phyloP scores from a whole-genome alignment of 2,888 invertebrate species.

The Erebia ligea region DNA sequence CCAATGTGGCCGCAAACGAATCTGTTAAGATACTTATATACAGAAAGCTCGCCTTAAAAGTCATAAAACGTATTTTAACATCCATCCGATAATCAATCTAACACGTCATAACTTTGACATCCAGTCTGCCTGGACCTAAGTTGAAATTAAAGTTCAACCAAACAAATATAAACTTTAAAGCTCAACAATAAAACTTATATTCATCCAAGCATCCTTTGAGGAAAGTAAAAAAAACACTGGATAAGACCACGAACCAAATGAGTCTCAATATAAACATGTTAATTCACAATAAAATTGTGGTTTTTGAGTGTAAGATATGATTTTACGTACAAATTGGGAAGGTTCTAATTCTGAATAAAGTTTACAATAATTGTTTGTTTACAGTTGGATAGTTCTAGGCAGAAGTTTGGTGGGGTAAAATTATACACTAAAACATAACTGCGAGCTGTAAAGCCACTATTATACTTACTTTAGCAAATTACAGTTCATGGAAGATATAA shows the following conservation, averaged over 20 bases:
- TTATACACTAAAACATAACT: too few species aligned
- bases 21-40: constrained; percentile 71
- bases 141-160: constrained; percentile 47
- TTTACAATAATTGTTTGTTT: constrained; percentile 20
- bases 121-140: constrained; percentile 72
- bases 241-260: constrained; percentile 72
- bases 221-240: constrained; percentile 65
- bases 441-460: too few species aligned
- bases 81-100: constrained; percentile 84
- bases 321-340: constrained; percentile 76
- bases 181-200: constrained; percentile 45
- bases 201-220: constrained; percentile 43
- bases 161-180: constrained; percentile 48
- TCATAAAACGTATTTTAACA: constrained; percentile 83
- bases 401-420: too few species aligned
- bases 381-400: not conserved
- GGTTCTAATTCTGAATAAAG: constrained; percentile 33
- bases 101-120: constrained; percentile 84
- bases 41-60: constrained; percentile 77
- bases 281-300: constrained; percentile 77
- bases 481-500: too few species aligned
- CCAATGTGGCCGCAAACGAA: constrained; percentile 65
- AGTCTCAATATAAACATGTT: constrained; percentile 80
- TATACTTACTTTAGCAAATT: too few species aligned
- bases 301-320: constrained; percentile 62